phyloP scores from a whole-genome alignment of 2,797 vertebrate species.

The Ctenopoma kingsleyae region DNA sequence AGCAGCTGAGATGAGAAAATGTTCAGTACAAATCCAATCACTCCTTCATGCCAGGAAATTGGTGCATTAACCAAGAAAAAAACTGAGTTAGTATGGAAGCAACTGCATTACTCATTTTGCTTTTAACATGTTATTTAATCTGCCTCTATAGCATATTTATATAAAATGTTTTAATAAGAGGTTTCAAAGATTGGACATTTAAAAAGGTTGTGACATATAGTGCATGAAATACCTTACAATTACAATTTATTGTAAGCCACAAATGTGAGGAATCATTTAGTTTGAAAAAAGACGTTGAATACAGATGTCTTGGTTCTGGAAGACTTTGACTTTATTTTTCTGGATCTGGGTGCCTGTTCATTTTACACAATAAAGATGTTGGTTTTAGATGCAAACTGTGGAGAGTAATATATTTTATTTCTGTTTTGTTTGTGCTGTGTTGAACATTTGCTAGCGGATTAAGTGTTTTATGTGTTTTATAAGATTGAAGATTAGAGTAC shows the following conservation, averaged over 20 bases:
- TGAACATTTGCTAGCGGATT: slow-evolving; percentile 31
- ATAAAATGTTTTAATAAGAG: slow-evolving; percentile 26
- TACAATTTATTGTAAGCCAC: slow-evolving; percentile 37
- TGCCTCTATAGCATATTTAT: slow-evolving; percentile 23
- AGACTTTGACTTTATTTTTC: slow-evolving; percentile 14
- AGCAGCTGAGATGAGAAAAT: slow-evolving; percentile 56
- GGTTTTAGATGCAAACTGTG: slow-evolving; percentile 19
- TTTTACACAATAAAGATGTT: slow-evolving; percentile 18
- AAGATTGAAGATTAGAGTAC: slow-evolving; percentile 33
- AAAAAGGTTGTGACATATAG: slow-evolving; percentile 31
- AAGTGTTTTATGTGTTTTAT: slow-evolving; percentile 35
- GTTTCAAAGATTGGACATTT: slow-evolving; percentile 23
- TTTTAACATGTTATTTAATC: slow-evolving; percentile 46
- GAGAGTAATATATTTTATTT: background rate
- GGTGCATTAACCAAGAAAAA: slow-evolving; percentile 35
- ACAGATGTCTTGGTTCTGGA: slow-evolving; percentile 22
- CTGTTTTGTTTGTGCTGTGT: background rate
- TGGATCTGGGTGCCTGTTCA: slow-evolving; percentile 20
- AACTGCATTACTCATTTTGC: slow-evolving; percentile 43
- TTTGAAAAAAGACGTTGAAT: slow-evolving; percentile 33
- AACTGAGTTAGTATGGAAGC: background rate
- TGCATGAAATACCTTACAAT: slow-evolving; percentile 46
- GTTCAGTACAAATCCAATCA: slow-evolving; percentile 58
- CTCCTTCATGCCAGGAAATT: slow-evolving; percentile 51
- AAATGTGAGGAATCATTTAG: slow-evolving; percentile 26